Evolutionary conservation across 2,797 vertebrate genomes (phyloP).

Genomic region (Lagorchestes hirsutus): DNA sequence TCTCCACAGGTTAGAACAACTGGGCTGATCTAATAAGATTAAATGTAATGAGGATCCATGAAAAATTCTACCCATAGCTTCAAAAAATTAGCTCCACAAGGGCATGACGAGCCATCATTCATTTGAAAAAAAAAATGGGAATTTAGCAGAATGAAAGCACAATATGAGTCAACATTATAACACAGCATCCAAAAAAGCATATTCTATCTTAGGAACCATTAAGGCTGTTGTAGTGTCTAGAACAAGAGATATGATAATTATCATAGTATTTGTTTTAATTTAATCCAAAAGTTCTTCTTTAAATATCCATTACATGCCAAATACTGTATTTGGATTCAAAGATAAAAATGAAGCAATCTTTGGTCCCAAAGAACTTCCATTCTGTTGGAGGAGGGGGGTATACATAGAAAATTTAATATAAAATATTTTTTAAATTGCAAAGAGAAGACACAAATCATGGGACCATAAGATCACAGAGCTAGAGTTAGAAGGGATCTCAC

Average conservation of each 20-base stretch:
- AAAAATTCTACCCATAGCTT: neutral
- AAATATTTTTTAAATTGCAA: neutral
- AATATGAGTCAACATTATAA: neutral
- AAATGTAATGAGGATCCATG: neutral
- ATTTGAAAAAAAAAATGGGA: neutral
- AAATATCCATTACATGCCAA: neutral
- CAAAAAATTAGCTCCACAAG: neutral
- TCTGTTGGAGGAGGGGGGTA: neutral
- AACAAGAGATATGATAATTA: neutral
- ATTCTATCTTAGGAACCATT: neutral
- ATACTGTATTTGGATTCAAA: neutral
- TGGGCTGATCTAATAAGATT: neutral
- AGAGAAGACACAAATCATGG: neutral
- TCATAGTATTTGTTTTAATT: neutral
- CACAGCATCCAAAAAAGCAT: neutral
- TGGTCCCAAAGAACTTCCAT: neutral
- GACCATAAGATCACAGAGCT: neutral
- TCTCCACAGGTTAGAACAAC: neutral
- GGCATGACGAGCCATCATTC: neutral
- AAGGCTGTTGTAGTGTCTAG: neutral
- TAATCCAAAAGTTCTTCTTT: neutral
- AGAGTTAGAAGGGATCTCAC: neutral
- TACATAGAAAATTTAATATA: neutral
- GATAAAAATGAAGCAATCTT: neutral
- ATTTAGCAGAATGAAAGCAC: neutral